Evolutionary conservation across 2,888 invertebrate species (phyloP).

Genomic region (Philonicus albiceps): DNA sequence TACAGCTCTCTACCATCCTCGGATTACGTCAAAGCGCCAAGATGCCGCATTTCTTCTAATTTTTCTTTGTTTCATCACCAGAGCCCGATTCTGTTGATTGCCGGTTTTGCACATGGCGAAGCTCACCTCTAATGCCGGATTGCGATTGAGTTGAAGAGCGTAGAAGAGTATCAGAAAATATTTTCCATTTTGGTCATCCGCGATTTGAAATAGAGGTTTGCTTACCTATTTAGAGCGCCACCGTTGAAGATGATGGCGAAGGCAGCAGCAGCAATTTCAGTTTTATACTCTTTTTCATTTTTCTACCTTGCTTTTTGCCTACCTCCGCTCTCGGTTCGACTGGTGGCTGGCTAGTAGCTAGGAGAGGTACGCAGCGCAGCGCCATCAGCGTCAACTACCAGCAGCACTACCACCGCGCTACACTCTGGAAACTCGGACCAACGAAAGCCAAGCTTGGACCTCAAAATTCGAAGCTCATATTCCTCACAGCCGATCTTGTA

Average conservation of each 20-base stretch:
- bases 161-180: background rate
- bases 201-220: background rate
- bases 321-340: background rate
- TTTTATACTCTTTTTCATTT: background rate
- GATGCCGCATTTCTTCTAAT: slow-evolving; percentile 22
- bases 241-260: background rate
- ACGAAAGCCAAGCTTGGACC: slow-evolving; percentile 12
- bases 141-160: background rate
- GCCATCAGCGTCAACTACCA: background rate
- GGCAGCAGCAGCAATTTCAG: background rate
- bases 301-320: background rate
- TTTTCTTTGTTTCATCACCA: slow-evolving; percentile 22
- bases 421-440: background rate
- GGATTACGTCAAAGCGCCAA: slow-evolving; percentile 19
- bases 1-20: slow-evolving; percentile 7
- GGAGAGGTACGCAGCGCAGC: background rate
- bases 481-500: slow-evolving; percentile 25
- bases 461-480: slow-evolving; percentile 19
- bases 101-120: background rate
- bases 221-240: background rate
- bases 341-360: background rate
- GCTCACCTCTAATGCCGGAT: background rate
- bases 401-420: background rate
- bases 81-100: background rate
- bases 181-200: background rate